Conservation (phyloP, 2,797 vertebrate species). For the Tapera naevia region DNA sequence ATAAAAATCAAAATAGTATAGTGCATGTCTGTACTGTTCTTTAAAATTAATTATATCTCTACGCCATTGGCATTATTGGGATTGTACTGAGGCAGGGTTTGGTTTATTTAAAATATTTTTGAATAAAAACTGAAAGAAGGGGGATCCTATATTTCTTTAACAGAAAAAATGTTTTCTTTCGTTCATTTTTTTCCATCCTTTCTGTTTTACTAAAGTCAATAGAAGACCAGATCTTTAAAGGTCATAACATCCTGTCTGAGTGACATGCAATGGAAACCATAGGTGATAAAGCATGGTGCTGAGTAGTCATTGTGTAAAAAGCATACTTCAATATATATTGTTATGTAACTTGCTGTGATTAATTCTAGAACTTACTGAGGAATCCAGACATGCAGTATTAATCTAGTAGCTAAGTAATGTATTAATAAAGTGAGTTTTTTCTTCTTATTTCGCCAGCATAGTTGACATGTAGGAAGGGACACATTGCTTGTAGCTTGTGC, state of each 20-base stretch:
- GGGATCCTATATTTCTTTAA: not conserved
- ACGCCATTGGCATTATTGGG: not conserved
- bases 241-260: not conserved
- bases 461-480: not conserved
- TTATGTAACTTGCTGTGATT: not conserved
- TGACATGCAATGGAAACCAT: not conserved
- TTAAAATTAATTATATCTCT: not conserved
- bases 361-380: not conserved
- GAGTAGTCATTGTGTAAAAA: not conserved
- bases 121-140: not conserved
- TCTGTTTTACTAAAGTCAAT: not conserved
- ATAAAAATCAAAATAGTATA: not conserved
- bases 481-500: not conserved
- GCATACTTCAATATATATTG: not conserved
- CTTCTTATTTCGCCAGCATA: not conserved
- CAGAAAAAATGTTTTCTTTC: not conserved
- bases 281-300: not conserved
- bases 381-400: not conserved
- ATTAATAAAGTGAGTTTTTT: not conserved
- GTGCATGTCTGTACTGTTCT: not conserved
- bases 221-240: not conserved
- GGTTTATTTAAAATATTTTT: not conserved
- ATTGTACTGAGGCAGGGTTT: not conserved
- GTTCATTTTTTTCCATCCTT: not conserved
- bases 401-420: not conserved